Evolutionary conservation across 1,140 invertebrate genomes (phyloP).

Genomic region (Solen grandis): DNA sequence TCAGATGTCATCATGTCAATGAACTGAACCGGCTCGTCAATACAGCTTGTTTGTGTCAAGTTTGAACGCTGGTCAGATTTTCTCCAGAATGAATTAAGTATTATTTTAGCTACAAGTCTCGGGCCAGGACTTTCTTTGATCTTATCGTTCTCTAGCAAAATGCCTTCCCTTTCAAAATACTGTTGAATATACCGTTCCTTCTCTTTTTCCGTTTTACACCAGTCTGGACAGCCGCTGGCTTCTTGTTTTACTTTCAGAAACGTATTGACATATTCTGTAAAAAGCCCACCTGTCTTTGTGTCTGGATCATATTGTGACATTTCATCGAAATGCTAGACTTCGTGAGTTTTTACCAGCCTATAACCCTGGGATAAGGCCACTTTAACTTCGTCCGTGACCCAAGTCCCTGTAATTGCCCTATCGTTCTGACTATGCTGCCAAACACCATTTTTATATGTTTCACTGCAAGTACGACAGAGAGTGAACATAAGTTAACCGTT

Average conservation of each 20-base stretch:
- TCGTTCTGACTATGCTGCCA: too few relatives aligned
- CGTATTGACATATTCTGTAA: background rate
- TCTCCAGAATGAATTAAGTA: background rate
- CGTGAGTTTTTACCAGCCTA: background rate
- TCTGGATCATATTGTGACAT: background rate
- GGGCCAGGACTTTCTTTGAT: too few relatives aligned
- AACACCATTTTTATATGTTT: too few relatives aligned
- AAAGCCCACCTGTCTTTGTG: background rate
- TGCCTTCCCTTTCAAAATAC: background rate
- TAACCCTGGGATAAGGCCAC: too few relatives aligned
- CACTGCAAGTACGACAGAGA: too few relatives aligned
- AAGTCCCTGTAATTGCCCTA: too few relatives aligned
- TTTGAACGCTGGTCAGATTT: background rate
- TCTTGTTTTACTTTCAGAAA: slow-evolving; percentile 38
- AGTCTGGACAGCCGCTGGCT: slow-evolving; percentile 52
- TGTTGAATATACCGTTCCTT: background rate
- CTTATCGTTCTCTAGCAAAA: background rate
- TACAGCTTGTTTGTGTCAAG: background rate
- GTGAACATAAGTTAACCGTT: too few relatives aligned
- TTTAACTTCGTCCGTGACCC: too few relatives aligned
- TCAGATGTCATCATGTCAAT: background rate
- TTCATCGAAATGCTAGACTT: background rate
- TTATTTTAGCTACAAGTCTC: background rate
- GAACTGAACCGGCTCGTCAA: background rate
- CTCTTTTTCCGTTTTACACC: slow-evolving; percentile 29